Evolutionary conservation across 2,113 vertebrate genomes (phyloP), one percentile per base, ranked within the genome.

Genomic region (Pycnonotus jocosus): DNA sequence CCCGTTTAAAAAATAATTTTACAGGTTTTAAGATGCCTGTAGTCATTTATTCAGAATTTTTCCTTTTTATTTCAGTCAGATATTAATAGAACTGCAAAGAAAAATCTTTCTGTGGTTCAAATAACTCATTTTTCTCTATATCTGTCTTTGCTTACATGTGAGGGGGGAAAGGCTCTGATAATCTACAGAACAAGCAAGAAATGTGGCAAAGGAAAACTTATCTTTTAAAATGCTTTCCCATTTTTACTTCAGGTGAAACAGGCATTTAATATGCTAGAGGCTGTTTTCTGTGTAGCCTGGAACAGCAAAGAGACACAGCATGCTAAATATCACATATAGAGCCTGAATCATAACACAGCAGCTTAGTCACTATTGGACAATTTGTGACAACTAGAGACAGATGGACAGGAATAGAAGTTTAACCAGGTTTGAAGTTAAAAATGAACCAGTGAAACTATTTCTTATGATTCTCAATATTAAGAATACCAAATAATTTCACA

Each of bases 201-300:
- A 94, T 65, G 58, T 77, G 70, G 84, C 73, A 94, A 74, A 81
- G 60, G 58, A 91, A 95, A 97, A 93, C 50, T 78, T 96, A 89
- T 84, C 86, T 96, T 88, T 92, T 85, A 47, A 88, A 66, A 93
- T 66, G 35, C 38, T 91, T 64, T 87, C 71, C 84, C 95, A 71
- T 68, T 78, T 83, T 73, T 92, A 85, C 80, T 97, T 83, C 91
- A 87, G 88, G 93, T 93, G 85, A 96, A 95, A 93, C 15, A 70
- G 71, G 24, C 66, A 82, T 88, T 81, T 94, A 94, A 84, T 94
- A 86, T 82, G 72, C 87, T 73, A 70, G 80, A 84, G 48, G 88
- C 70, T 89, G 86, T 81, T 83, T 97, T 96, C 93, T 91, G 16
- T 71, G 76, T 80, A 96, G 62, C 57, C 56, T 72, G n/a, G 81